These are phyloP conservation scores for Hypomecis punctinalis DNA, from an alignment of 2,888 invertebrate species.

Conservation along the genomic window DNA sequence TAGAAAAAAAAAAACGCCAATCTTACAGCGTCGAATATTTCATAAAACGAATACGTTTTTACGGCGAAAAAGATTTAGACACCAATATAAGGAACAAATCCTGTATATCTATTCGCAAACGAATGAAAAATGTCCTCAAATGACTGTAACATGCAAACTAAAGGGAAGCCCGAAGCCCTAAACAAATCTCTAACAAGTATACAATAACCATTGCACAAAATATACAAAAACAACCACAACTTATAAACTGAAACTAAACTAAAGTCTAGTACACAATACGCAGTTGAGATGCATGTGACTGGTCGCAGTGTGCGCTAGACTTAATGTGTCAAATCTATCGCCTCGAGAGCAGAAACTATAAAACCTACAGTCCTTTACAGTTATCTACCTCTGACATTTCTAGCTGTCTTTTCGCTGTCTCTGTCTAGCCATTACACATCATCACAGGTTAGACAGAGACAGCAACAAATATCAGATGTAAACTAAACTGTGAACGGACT, in stretches of 20 bases:
- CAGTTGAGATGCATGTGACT: neutral
- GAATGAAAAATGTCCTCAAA: slow-evolving; percentile 61
- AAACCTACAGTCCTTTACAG: neutral
- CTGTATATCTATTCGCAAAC: slow-evolving; percentile 47
- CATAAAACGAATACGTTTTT: neutral
- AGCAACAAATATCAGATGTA: too few species aligned
- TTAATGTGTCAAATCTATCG: slow-evolving; percentile 5
- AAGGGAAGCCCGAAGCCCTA: slow-evolving; percentile 48
- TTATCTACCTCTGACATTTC: too few species aligned
- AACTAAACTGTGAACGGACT: too few species aligned
- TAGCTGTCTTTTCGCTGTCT: too few species aligned
- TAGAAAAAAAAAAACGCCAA: neutral
- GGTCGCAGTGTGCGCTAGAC: neutral
- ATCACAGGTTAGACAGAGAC: too few species aligned
- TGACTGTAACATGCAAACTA: slow-evolving; percentile 44
- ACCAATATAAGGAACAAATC: neutral
- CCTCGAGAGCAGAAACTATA: slow-evolving; percentile 7
- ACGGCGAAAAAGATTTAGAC: neutral
- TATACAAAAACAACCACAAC: slow-evolving; percentile 61
- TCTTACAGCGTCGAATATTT: neutral
- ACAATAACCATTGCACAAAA: slow-evolving; percentile 63
- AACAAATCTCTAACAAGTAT: slow-evolving; percentile 35
- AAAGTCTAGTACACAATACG: slow-evolving; percentile 8
- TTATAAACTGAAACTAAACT: slow-evolving; percentile 46
- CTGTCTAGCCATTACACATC: too few species aligned